phyloP scores from a whole-genome alignment of 2,113 vertebrate genomes.

The Grammomys surdaster region DNA sequence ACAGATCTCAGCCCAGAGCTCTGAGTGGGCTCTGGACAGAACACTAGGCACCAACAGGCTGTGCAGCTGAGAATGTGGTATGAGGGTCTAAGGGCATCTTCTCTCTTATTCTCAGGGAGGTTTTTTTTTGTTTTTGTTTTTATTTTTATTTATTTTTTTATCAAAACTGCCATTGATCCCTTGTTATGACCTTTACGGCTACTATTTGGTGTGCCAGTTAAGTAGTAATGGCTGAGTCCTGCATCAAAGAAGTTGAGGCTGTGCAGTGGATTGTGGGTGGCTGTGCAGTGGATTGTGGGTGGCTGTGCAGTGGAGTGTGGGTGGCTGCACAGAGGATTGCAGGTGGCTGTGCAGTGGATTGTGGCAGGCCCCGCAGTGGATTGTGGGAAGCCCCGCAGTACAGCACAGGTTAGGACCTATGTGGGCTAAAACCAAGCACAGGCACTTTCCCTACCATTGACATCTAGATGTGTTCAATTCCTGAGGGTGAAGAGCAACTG shows the following conservation, averaged over 20 bases:
- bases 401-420: neutral
- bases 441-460: neutral
- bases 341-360: neutral
- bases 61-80: neutral
- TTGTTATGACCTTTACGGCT: neutral
- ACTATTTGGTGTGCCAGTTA: neutral
- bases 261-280: neutral
- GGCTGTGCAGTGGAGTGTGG: too few relatives aligned
- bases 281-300: too few relatives aligned
- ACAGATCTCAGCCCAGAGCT: neutral
- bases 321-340: too few relatives aligned
- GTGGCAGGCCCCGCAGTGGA: neutral
- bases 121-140: too few relatives aligned
- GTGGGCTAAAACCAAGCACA: neutral
- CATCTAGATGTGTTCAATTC: too few relatives aligned
- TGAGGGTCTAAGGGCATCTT: neutral
- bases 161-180: neutral
- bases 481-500: neutral
- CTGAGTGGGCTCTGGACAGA: neutral
- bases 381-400: neutral
- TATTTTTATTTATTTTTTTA: neutral
- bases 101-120: neutral
- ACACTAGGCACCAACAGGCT: neutral
- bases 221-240: neutral
- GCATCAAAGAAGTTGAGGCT: neutral